Base-by-base conservation (phyloP, 2,888 invertebrate genomes). In the Sarcophaga caerulescens region DNA sequence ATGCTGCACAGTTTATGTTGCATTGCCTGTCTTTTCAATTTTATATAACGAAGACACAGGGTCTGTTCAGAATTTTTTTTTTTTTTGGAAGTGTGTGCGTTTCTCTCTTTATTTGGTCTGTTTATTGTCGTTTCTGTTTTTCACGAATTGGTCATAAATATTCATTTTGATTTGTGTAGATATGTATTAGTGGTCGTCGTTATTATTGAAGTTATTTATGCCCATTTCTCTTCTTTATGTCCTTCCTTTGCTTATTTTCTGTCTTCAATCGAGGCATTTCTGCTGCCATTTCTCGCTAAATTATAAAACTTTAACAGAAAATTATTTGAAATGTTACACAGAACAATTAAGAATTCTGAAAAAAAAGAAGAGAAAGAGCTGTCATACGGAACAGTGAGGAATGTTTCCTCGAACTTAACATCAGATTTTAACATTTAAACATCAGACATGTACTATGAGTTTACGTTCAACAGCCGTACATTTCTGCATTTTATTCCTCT, bases 91-190 rank as follows among this genome's bases (percentile, higher is more conserved):
- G 2, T 62, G 17, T 52, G 17, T 65, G 66, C 1, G 52, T 21
- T 2, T 78, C 23, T 69, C 47, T 70, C 17, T 68, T 47, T 23
- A 21, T 57, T 47, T 68, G 52, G 60, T 75, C n/a, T 57, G 35
- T 82, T 69, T 77, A 10, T 8, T 8, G 10, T 35, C 8, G 35
- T 62, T 52, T 69, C 23, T 60, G 65, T 66, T 70, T 66, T 71
- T 66, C 71, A 35, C 77, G 47, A 81, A 52, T 63, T 63, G 81
- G 63, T 75, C 84, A 81, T 86, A 86, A 86, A 86, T 86, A 75
- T 84, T 84, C 77, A 86, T 81, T 86, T 77, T 86, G 81, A 81
- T 80, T 85, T 83, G 73, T 79, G 77, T 45, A 35, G 23, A 52
- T 77, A n/a, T n/a, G n/a, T n/a, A 6, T 57, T 68, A 59, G 66